Conservation (phyloP, 1,140 invertebrate species). For the Aleiodes sp. region DNA sequence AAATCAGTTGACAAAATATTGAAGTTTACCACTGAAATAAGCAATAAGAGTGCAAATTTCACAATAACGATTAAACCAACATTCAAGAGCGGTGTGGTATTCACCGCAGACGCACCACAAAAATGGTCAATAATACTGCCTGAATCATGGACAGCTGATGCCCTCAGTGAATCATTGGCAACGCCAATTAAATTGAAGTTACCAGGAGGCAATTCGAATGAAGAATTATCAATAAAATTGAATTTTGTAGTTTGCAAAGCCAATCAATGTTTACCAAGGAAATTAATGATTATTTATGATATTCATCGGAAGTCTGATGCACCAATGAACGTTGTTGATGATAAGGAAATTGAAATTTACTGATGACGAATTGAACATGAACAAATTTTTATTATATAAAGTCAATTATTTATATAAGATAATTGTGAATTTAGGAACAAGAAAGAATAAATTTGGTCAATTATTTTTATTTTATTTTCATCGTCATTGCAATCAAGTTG, state of each 20-base stretch:
- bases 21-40: slow-evolving; percentile 63
- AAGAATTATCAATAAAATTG: slow-evolving; percentile 57
- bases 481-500: too few species aligned
- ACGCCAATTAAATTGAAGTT: slow-evolving; percentile 57
- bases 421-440: too few species aligned
- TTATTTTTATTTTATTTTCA: background rate
- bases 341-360: slow-evolving; percentile 44
- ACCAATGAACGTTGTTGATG: slow-evolving; percentile 41
- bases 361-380: background rate
- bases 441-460: too few species aligned
- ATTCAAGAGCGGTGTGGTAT: slow-evolving; percentile 69
- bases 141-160: slow-evolving; percentile 51
- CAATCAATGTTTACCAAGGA: slow-evolving; percentile 64
- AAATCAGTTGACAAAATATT: slow-evolving; percentile 61
- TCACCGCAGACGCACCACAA: slow-evolving; percentile 74
- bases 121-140: slow-evolving; percentile 67
- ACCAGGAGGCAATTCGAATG: slow-evolving; percentile 44
- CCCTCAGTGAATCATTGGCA: slow-evolving; percentile 50
- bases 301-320: slow-evolving; percentile 55
- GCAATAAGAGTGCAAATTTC: slow-evolving; percentile 62
- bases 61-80: slow-evolving; percentile 63
- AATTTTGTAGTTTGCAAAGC: slow-evolving; percentile 63
- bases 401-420: too few species aligned
- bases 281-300: slow-evolving; percentile 57
- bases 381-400: background rate